Evolutionary conservation across 2,888 invertebrate species (phyloP).

Genomic region (Boloria selene): DNA sequence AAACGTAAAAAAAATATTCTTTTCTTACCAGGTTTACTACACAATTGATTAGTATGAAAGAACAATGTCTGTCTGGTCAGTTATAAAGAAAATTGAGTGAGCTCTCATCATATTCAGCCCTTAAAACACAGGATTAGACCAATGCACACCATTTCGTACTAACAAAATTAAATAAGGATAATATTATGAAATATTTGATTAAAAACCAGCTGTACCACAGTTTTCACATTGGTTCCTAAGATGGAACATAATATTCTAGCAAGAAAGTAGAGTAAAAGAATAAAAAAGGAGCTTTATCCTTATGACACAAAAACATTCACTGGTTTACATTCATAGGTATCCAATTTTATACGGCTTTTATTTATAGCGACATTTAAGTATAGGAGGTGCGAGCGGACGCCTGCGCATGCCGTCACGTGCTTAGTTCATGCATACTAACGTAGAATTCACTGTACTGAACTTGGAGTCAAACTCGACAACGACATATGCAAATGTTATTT

Average conservation of each 20-base stretch:
- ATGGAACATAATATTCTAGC: background rate
- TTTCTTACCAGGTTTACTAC: too few species aligned
- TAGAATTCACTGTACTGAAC: slow-evolving; percentile 42
- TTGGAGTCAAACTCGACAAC: slow-evolving; percentile 8
- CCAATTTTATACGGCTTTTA: slow-evolving; percentile 42
- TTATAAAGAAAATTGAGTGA: too few species aligned
- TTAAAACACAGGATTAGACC: too few species aligned
- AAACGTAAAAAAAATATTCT: too few species aligned
- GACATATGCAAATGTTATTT: background rate
- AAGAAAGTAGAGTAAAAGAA: background rate
- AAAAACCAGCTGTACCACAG: too few species aligned
- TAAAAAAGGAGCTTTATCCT: slow-evolving; percentile 4
- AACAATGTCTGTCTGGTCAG: too few species aligned
- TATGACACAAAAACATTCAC: slow-evolving; percentile 3
- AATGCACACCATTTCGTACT: too few species aligned
- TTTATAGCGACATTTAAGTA: slow-evolving; percentile 39
- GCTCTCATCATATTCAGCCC: too few species aligned
- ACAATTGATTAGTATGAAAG: too few species aligned
- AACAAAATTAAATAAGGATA: too few species aligned
- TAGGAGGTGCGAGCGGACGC: slow-evolving; percentile 65
- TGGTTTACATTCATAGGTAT: slow-evolving; percentile 19
- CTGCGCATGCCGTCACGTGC: slow-evolving; percentile 74
- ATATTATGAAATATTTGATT: too few species aligned
- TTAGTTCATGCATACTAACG: slow-evolving; percentile 69
- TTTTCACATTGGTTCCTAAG: too few species aligned